phyloP scores from a whole-genome alignment of 2,113 vertebrate genomes.

The Sakesphorus luctuosus region DNA sequence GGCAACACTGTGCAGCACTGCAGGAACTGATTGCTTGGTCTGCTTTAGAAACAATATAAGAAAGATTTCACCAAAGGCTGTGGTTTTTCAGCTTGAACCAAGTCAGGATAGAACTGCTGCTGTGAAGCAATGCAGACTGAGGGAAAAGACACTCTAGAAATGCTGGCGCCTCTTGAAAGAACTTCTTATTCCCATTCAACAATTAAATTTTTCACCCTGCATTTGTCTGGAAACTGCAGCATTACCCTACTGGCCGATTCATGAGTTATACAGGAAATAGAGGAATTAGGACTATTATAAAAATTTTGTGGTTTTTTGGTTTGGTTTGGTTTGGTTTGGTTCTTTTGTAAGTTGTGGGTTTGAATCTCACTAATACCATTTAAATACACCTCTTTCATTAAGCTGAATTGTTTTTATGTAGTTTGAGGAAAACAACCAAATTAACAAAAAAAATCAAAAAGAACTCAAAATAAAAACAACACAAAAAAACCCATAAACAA shows the following conservation, averaged over 20 bases:
- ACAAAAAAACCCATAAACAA: not conserved
- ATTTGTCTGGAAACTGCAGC: not conserved
- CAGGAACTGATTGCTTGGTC: slow-evolving; percentile 9
- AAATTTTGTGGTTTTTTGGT: not conserved
- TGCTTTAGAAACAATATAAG: slow-evolving; percentile 31
- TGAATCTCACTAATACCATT: not conserved
- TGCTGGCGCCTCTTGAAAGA: not conserved
- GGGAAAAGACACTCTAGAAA: slow-evolving; percentile 22
- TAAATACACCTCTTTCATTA: not conserved
- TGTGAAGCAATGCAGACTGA: not conserved
- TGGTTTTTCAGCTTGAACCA: slow-evolving; percentile 6
- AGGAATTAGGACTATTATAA: not conserved
- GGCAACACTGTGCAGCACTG: not conserved
- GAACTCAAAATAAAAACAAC: too few relatives aligned
- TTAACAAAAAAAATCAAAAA: not conserved
- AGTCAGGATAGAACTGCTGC: not conserved
- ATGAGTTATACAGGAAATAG: not conserved
- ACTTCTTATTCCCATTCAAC: not conserved
- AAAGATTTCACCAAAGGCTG: slow-evolving; percentile 46
- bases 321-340: too few relatives aligned
- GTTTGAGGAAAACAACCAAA: not conserved
- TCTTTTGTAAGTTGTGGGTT: not conserved
- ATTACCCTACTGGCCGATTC: not conserved
- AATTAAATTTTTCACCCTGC: not conserved
- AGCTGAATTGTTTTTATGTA: not conserved